Percentiles rank a stretch among this genome's conserved stretches.
Conservation (phyloP, 2,797 vertebrate species). For the Setipinna tenuifilis region DNA sequence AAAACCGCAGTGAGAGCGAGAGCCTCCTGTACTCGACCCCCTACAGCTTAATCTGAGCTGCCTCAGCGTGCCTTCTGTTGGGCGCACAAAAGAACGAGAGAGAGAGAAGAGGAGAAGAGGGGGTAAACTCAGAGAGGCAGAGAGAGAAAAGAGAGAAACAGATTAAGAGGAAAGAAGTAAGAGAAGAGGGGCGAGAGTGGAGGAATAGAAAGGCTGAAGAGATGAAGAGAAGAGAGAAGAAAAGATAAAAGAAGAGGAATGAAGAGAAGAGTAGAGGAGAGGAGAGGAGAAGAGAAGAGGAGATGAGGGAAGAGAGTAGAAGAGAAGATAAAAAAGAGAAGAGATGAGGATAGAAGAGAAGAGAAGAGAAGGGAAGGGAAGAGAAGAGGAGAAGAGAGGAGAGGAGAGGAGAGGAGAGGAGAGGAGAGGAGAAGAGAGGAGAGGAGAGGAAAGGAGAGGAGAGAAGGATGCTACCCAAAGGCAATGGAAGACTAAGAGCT, state of each 20-base stretch:
- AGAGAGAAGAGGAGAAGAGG: neutral
- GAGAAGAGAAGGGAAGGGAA: no score
- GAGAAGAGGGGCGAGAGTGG: neutral
- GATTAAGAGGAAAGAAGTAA: neutral
- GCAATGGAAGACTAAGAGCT: neutral
- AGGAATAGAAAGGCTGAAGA: neutral
- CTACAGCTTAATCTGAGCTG: slow-evolving; percentile 4
- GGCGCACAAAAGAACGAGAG: neutral
- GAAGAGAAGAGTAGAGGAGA: no score
- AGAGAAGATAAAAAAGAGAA: no score
- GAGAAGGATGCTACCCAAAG: neutral
- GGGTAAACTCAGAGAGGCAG: neutral
- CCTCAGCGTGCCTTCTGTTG: slow-evolving; percentile 30
- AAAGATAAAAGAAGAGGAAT: no score
- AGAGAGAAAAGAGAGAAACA: neutral
- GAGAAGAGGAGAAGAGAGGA: neutral
- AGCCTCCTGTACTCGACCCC: neutral
- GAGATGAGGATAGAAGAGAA: no score
- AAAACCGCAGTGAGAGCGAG: neutral
- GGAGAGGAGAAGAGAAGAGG: no score
- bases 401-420: no score
- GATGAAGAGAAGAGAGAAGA: neutral
- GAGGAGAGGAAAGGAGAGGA: neutral
- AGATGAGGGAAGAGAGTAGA: no score
- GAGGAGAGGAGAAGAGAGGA: neutral